These are phyloP conservation scores for Leucoma salicis DNA, from an alignment of 2,888 invertebrate genomes.

Conservation along the genomic window DNA sequence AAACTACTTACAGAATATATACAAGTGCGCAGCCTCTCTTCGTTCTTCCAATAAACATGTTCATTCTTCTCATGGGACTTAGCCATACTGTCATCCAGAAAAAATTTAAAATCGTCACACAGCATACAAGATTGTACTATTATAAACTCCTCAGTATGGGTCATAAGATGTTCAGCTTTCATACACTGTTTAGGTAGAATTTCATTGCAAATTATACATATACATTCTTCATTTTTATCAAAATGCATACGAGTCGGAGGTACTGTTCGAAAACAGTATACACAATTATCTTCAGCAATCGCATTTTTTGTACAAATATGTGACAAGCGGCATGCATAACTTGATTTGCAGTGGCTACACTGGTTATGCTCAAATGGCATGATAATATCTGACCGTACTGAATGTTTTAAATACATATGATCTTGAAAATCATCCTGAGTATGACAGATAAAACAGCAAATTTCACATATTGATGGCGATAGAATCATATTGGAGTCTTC, in stretches of 20 bases:
- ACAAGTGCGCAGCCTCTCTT: background rate
- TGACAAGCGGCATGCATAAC: slow-evolving; percentile 1
- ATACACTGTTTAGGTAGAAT: slow-evolving; percentile 30
- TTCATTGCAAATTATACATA: slow-evolving; percentile 37
- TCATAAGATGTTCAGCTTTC: slow-evolving; percentile 40
- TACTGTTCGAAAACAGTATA: background rate
- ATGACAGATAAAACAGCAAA: background rate
- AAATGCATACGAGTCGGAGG: background rate
- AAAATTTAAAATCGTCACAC: slow-evolving; percentile 32
- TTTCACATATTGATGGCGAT: background rate
- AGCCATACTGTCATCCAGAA: slow-evolving; percentile 2
- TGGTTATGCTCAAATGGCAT: background rate
- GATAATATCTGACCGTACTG: slow-evolving; percentile 44
- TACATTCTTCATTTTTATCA: background rate
- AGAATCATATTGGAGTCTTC: background rate
- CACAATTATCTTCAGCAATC: slow-evolving; percentile 32
- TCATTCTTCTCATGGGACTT: slow-evolving; percentile 12
- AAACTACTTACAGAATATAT: background rate
- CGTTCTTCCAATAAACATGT: slow-evolving; percentile 14
- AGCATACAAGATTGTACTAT: slow-evolving; percentile 36
- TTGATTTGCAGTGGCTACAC: slow-evolving; percentile 19
- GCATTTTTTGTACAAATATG: slow-evolving; percentile 35
- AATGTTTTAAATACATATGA: slow-evolving; percentile 38
- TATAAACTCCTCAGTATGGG: slow-evolving; percentile 37
- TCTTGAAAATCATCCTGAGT: background rate